Conservation (phyloP, 2,888 invertebrate species). For the Tiphia femorata region DNA sequence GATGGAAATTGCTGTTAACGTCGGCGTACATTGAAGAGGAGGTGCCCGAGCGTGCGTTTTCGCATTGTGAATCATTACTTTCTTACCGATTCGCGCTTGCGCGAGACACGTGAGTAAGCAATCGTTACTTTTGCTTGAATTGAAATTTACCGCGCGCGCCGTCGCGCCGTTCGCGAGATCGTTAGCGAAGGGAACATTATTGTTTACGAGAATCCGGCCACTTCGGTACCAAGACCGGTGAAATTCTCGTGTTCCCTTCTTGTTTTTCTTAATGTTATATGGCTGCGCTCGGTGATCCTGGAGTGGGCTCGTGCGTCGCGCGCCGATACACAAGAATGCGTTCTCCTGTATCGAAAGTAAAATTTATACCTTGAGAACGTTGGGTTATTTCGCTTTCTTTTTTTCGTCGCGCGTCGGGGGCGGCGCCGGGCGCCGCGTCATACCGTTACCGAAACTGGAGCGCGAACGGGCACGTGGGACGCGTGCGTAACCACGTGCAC, state of each 20-base stretch:
- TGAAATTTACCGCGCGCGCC: slow-evolving; percentile 48
- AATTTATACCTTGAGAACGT: too few relatives aligned
- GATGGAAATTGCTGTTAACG: slow-evolving; percentile 36
- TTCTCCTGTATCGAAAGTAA: too few relatives aligned
- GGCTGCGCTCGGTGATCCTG: neutral
- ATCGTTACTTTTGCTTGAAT: slow-evolving; percentile 42
- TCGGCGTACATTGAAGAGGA: slow-evolving; percentile 39
- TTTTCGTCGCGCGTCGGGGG: neutral
- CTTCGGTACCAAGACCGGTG: too few relatives aligned
- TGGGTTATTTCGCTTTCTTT: too few relatives aligned
- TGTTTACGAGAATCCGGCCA: too few relatives aligned
- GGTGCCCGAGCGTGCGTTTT: slow-evolving; percentile 27
- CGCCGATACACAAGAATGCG: too few relatives aligned
- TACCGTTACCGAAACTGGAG: neutral
- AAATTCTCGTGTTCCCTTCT: too few relatives aligned
- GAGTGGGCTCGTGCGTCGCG: too few relatives aligned
- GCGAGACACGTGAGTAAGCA: slow-evolving; percentile 43
- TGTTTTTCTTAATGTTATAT: neutral
- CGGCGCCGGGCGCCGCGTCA: neutral
- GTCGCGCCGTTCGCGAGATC: slow-evolving; percentile 13
- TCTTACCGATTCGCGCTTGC: slow-evolving; percentile 19
- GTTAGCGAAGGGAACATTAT: slow-evolving; percentile 4
- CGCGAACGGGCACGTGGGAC: slow-evolving; percentile 35
- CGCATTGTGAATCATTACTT: slow-evolving; percentile 45
- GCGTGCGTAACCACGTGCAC: slow-evolving; percentile 40